Base-by-base conservation (phyloP, 2,113 vertebrate species). In the Clinocottus analis region DNA sequence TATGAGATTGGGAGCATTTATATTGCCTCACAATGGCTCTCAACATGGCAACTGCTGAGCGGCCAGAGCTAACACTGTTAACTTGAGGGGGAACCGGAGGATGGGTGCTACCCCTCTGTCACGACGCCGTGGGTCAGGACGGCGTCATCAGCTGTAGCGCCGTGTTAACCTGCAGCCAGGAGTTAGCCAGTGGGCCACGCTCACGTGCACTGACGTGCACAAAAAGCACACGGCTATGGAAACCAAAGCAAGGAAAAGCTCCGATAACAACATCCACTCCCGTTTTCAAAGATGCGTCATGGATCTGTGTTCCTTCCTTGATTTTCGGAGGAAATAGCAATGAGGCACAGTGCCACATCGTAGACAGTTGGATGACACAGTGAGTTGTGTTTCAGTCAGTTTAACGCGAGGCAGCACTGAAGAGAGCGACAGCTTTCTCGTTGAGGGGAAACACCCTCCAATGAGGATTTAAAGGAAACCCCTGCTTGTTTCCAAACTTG, bases 401-500 rank as follows among this genome's bases (percentile, higher is more conserved):
- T 77, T 60, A 55, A 41, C 7, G 4, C 16, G 70, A 82, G 31
- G 35, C 60, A 37, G 35, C 49, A n/a, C 16, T 11, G 58, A n/a
- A 58, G 64, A 61, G 59, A 72, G 41, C 64, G 79, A 72, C 27
- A 12, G 72, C 66, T 75, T 72, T 84, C 39, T 84, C 77, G 23
- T 56, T 84, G 69, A 25, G 55, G 59, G 65, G 64, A 77, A 75
- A 71, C 53, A 13, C 49, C 86, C 59, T 43, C 86, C 81, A 59
- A 74, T 59, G 63, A 79, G 86, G 79, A 79, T 90, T 80, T 83
- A 62, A 69, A 70, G 80, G 80, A 91, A 94, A 89, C 82, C 87
- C 83, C 84, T 84, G 72, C 85, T 80, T 75, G 87, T 91, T 86
- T 88, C 89, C 70, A 86, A 90, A 87, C 85, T 88, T 94, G 93